Evolutionary conservation across 2,113 vertebrate genomes (phyloP), one percentile per base, ranked within the genome.

Genomic region (Hippocampus comes): DNA sequence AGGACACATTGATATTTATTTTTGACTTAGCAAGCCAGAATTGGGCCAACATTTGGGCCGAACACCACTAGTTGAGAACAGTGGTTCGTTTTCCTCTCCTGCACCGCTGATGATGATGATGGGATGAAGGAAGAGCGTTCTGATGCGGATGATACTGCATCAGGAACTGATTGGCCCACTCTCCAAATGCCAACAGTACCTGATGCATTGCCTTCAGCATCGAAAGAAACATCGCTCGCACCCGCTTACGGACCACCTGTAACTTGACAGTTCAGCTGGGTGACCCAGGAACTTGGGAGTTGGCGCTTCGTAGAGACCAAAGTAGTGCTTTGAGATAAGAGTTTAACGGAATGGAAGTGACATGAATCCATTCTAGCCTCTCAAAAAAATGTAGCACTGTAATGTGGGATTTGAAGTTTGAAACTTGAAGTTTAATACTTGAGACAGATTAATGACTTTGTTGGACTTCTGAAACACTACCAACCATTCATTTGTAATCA

Each of bases 201-300:
- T 96, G 94, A 96, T 98, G 96, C 96, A 96, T 94, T 96, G 91
- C 95, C 96, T 95, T 97, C 95, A 97, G 95, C 96, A 96, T 98
- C 93, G 92, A 96, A 95, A 93, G 93, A 89, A 93, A 83, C 96
- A 42, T 84, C 94, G 82, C 18, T 25, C 17, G 14, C 60, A 9
- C 63, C 18, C 48, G 5, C 51, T 3, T n/a, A 2, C 9, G 53
- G 53, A 56, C n/a, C 53, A 3, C 21, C 53, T 14, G 15, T 14
- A 3, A 46, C 43, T 12, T 46, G 43, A 46, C 43, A 11, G 3
- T 12, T 46, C 10, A 12, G 43, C 43, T 46, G 43, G 11, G 9
- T 4, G 11, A 4, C 11, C 10, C 11, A 12, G 42, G 42, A 10
- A 12, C 42, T 12, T 43, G 42, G 1, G 9, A 43, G 42, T 43